These are phyloP conservation scores for Drosophila sp. DNA, from an alignment of 1,140 invertebrate species.

Conservation along the genomic window DNA sequence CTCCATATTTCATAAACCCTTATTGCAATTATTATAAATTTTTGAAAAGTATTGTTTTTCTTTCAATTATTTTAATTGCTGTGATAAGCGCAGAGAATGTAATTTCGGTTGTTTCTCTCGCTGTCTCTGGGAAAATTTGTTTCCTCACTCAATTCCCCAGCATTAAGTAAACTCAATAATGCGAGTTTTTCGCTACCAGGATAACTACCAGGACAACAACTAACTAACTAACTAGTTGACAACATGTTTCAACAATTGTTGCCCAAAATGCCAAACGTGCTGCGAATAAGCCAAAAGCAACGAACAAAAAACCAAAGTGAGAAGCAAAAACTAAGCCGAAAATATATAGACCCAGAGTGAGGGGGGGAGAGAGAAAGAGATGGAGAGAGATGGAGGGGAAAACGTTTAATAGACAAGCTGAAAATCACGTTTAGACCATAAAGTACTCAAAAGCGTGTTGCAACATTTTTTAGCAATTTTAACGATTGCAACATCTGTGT, in stretches of 20 bases:
- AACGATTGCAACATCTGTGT: slow-evolving; percentile 16
- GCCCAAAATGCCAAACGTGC: slow-evolving; percentile 77
- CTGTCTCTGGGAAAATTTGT: slow-evolving; percentile 28
- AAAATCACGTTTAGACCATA: slow-evolving; percentile 74
- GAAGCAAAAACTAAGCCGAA: slow-evolving; percentile 17
- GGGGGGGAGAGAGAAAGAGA: too few relatives aligned
- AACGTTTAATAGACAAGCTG: slow-evolving; percentile 65
- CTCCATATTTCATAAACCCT: too few relatives aligned
- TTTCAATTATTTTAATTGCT: background rate
- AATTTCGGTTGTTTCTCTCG: slow-evolving; percentile 23
- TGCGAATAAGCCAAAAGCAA: slow-evolving; percentile 42
- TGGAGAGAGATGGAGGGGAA: slow-evolving; percentile 1
- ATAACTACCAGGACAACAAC: slow-evolving; percentile 33
- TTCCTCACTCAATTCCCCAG: slow-evolving; percentile 55
- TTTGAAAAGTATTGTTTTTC: too few relatives aligned
- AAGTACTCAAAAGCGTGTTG: slow-evolving; percentile 49
- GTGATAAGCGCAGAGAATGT: slow-evolving; percentile 8
- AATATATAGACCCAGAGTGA: background rate
- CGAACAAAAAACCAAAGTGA: slow-evolving; percentile 13
- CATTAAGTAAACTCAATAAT: slow-evolving; percentile 46
- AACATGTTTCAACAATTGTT: slow-evolving; percentile 80
- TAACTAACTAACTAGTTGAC: slow-evolving; percentile 72
- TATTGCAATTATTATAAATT: too few relatives aligned
- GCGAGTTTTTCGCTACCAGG: background rate
- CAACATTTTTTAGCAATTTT: slow-evolving; percentile 38